phyloP scores from a whole-genome alignment of 2,113 vertebrate species.

The Dicentrarchus labrax region DNA sequence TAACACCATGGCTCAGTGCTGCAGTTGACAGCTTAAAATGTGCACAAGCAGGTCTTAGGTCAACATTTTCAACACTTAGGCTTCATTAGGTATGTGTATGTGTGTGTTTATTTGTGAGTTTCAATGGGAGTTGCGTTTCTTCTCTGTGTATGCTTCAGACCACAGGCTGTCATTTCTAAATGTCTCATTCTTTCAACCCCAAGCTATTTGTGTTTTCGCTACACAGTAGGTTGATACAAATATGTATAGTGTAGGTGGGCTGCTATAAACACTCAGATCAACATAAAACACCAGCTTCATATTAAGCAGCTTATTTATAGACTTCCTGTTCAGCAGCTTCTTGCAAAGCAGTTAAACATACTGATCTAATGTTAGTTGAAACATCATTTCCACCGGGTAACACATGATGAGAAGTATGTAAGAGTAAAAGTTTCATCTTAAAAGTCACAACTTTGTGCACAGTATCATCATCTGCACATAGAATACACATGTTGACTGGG shows the following conservation, averaged over 20 bases:
- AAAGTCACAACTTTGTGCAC: too few relatives aligned
- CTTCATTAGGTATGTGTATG: background rate
- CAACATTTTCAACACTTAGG: background rate
- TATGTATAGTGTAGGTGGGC: background rate
- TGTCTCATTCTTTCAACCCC: background rate
- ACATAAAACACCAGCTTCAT: background rate
- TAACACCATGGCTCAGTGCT: background rate
- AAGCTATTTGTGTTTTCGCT: background rate
- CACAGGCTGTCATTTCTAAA: background rate
- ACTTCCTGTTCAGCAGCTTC: conserved; percentile 24
- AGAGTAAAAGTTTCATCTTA: background rate
- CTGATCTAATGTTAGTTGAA: background rate
- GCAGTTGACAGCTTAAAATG: conserved; percentile 23
- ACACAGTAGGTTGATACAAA: background rate
- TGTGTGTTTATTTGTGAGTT: conserved; percentile 5
- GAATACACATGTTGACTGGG: background rate
- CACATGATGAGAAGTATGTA: background rate
- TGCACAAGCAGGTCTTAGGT: conserved; percentile 24
- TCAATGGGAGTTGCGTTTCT: background rate
- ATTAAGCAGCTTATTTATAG: conserved; percentile 10
- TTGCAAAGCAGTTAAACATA: conserved; percentile 15
- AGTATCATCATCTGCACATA: background rate
- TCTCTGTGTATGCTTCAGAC: background rate
- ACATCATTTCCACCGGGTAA: background rate
- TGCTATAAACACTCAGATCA: background rate